Evolutionary conservation across 1,140 invertebrate genomes (phyloP), one percentile per base, ranked within the genome.

Genomic region (Hermatobates lingyangjiaoensis): DNA sequence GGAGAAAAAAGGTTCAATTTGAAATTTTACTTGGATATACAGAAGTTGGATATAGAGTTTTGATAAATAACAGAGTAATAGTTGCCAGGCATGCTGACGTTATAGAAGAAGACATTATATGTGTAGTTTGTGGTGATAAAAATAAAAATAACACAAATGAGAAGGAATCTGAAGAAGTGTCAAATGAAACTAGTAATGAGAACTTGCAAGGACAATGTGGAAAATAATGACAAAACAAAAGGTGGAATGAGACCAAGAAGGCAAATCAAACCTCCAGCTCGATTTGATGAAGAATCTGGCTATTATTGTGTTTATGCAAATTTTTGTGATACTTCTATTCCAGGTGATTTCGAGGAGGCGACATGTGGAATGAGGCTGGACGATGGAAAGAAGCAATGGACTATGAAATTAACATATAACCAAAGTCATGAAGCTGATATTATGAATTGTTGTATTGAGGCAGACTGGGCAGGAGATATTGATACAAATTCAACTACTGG

Each of bases 61-160:
- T 58, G 15, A 12, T 60, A 20, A 56, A 55, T 45, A 58, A 58
- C 46, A 59, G 38, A 53, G 34, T 59, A 1, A 54, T 60, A n/a
- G 45, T 51, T 27, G 56, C 57, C 14, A 56, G 56, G 51, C 55
- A 58, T 47, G 58, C 57, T 21, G 53, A 58, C 21, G 50, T 61
- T 46, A 20, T 60, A 18, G 56, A 60, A 56, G 50, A 56, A 25
- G 44, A 53, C 39, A 24, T 56, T 15, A 52, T 46, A 51, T 54
- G 52, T 51, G 50, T 60, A 24, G 51, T 50, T 51, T 46, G n/a
- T n/a, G n/a, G n/a, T n/a, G n/a, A n/a, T n/a, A n/a, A n/a, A n/a
- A n/a, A n/a, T n/a, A n/a, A n/a, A n/a, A n/a, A n/a, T n/a, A n/a
- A n/a, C n/a, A n/a, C 57, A 23, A 48, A 51, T 42, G 52, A 54